phyloP scores from a whole-genome alignment of 2,797 vertebrate species.

The Phrynocephalus vlangalii region DNA sequence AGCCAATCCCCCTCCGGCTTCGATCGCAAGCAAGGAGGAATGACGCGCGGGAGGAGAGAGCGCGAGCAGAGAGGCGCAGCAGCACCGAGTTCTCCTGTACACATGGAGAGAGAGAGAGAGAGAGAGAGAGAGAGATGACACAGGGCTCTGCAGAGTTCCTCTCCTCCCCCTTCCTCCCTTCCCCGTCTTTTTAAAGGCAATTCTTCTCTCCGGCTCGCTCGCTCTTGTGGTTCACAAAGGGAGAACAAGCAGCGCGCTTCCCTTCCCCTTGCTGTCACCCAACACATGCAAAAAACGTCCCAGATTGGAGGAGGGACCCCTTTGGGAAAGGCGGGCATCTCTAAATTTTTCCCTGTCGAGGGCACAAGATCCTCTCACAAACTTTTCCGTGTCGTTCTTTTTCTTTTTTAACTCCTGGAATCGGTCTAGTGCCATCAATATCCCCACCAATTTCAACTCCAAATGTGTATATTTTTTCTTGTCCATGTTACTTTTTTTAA shows the following conservation, averaged over 20 bases:
- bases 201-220: slow-evolving; percentile 36
- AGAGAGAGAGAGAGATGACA: slow-evolving; percentile 63
- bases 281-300: slow-evolving; percentile 73
- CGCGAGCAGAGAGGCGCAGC: slow-evolving; percentile 42
- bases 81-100: slow-evolving; percentile 67
- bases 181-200: neutral
- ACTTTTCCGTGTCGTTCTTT: neutral
- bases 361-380: slow-evolving; percentile 48
- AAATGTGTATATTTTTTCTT: slow-evolving; percentile 46
- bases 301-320: slow-evolving; percentile 60
- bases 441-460: slow-evolving; percentile 46
- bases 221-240: slow-evolving; percentile 78
- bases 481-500: neutral
- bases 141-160: slow-evolving; percentile 75
- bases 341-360: slow-evolving; percentile 64
- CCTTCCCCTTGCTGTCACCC: slow-evolving; percentile 73
- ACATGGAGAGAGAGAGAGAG: slow-evolving; percentile 54
- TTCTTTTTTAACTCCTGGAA: slow-evolving; percentile 11
- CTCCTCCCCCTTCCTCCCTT: neutral
- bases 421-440: slow-evolving; percentile 71
- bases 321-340: slow-evolving; percentile 65
- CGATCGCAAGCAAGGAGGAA: slow-evolving; percentile 74
- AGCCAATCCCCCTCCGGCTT: slow-evolving; percentile 71
- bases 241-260: slow-evolving; percentile 63
- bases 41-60: slow-evolving; percentile 43